Percentiles rank a stretch among this genome's conserved stretches.
Evolutionary conservation across 2,113 vertebrate genomes (phyloP).

Genomic region (Diadophis punctatus): DNA sequence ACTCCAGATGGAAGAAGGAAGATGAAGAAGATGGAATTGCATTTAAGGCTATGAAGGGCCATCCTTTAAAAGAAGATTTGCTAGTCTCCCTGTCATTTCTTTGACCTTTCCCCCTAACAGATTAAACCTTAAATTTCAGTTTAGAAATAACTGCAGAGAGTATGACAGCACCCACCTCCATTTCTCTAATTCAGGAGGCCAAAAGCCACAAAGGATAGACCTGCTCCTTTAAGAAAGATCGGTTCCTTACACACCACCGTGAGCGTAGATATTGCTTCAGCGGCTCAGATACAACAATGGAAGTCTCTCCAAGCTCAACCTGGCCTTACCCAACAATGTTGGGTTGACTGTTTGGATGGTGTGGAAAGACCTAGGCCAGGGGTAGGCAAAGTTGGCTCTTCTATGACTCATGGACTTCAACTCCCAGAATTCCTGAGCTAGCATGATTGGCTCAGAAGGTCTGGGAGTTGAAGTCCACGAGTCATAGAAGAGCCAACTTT

Average conservation of each 20-base stretch:
- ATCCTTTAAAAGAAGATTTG: background rate
- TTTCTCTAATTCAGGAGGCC: background rate
- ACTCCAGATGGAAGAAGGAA: background rate
- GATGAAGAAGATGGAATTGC: background rate
- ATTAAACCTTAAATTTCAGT: background rate
- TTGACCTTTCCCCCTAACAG: background rate
- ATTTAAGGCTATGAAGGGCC: background rate
- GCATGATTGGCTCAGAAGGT: too few relatives aligned
- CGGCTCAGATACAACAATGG: background rate
- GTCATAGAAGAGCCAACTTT: too few relatives aligned
- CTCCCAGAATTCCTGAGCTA: too few relatives aligned
- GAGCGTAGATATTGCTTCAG: background rate
- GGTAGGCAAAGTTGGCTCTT: too few relatives aligned
- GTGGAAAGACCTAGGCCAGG: constrained; percentile 8
- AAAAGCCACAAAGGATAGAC: background rate
- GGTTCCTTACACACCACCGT: background rate
- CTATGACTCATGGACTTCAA: too few relatives aligned
- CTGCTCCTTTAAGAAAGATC: background rate
- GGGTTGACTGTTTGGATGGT: background rate
- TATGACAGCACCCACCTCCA: background rate
- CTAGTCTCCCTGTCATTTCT: background rate
- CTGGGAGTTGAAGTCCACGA: too few relatives aligned
- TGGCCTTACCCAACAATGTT: background rate
- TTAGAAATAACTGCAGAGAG: background rate
- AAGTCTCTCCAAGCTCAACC: background rate